Base-by-base conservation (phyloP, 2,797 vertebrate genomes). In the Sebastes oblongus region DNA sequence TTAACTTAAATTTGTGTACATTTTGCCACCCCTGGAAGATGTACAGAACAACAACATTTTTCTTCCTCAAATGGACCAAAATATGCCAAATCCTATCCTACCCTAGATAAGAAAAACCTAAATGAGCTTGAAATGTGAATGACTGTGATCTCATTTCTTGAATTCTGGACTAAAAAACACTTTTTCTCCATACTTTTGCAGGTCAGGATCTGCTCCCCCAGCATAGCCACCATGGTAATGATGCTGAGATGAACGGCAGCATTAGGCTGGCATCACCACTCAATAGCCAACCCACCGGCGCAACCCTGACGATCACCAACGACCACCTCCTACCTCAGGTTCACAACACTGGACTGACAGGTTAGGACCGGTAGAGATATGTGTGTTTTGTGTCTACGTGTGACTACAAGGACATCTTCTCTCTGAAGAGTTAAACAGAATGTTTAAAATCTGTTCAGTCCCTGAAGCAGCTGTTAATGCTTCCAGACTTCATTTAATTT, bases 251-350 rank as follows among this genome's bases (percentile, higher is more conserved):
- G 64, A 97, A 94, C 2, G 92, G 95, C 61, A 93, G 95, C 65
- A 94, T 97, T 70, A 90, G 96, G 70, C 85, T 98, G 80, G 91
- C 95, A 5, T 91, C 96, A 0, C 93, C 96, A 3, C 93, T 97
- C 77, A 94, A 29, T 20, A 92, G 82, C 86, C 96, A 95, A 62
- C 85, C 95, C 32, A 72, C 94, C 62, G 94, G 92, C 36, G 94
- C 95, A 70, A 95, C 96, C 2, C 88, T 98, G 86, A 96, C 96
- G 8, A 95, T 97, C 88, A 96, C 95, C 90, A 97, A 93, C 0
- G 97, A 97, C 74, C 97, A 97, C 64, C 97, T 98, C 24, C 96
- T 98, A 86, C 95, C 96, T 91, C 97, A 97, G 84, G 94, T 95
- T 66, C 82, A 94, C 14, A 85, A 95, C 71, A 93, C 93, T 77